Percentiles rank a stretch among this genome's conserved stretches.
Conservation (phyloP, 2,888 invertebrate species). For the Callosobruchus maculatus region DNA sequence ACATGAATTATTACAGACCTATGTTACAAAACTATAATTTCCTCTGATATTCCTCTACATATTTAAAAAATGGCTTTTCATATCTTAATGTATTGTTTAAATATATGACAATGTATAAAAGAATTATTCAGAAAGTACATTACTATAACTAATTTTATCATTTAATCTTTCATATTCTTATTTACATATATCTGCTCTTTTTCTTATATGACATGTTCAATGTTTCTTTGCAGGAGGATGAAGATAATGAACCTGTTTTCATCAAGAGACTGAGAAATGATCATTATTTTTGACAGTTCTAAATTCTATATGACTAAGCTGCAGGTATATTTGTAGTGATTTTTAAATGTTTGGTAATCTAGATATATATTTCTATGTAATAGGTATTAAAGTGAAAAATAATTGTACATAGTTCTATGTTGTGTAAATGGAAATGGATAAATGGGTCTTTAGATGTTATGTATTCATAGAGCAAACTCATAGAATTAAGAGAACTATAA, state of each 20-base stretch:
- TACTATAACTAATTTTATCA: no score
- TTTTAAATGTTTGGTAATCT: not conserved
- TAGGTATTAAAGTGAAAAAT: not conserved
- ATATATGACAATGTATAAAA: no score
- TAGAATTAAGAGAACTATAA: not conserved
- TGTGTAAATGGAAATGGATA: not conserved
- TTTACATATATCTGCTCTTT: not conserved
- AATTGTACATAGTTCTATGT: not conserved
- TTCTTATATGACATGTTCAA: not conserved
- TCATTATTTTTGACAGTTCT: slow-evolving; percentile 31
- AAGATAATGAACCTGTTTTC: slow-evolving; percentile 48
- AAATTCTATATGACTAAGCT: not conserved
- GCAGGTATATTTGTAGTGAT: not conserved
- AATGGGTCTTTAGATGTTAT: not conserved
- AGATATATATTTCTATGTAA: not conserved
- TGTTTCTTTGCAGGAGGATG: slow-evolving; percentile 37
- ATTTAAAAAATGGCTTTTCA: no score
- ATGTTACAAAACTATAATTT: no score
- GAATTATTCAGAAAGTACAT: no score
- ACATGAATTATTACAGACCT: no score
- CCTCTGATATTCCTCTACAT: no score
- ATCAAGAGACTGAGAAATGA: slow-evolving; percentile 46
- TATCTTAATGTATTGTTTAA: no score
- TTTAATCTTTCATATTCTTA: not conserved
- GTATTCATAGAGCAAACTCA: not conserved